phyloP scores from a whole-genome alignment of 2,113 vertebrate species.

The Podocnemis expansa region DNA sequence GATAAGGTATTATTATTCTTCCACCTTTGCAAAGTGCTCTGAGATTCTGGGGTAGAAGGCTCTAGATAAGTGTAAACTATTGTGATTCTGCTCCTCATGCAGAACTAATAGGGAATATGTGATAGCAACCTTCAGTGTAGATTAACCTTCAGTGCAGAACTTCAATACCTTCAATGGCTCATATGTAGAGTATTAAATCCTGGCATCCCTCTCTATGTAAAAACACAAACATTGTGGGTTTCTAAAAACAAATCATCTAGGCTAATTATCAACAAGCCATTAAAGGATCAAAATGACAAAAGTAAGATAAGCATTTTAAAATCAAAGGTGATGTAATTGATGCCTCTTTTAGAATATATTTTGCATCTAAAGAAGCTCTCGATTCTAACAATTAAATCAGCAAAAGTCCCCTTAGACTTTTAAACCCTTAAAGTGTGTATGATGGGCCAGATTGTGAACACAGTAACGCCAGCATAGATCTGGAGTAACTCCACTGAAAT shows the following conservation, averaged over 20 bases:
- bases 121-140: conserved; percentile 56
- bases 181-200: conserved; percentile 49
- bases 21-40: background rate
- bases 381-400: background rate
- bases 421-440: background rate
- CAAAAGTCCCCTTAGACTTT: background rate
- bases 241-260: background rate
- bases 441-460: conserved; percentile 12
- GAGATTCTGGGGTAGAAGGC: conserved; percentile 4
- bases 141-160: conserved; percentile 52
- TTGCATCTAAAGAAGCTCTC: background rate
- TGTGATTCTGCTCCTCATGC: conserved; percentile 67
- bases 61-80: conserved; percentile 62
- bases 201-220: conserved; percentile 51
- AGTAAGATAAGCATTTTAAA: background rate
- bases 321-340: background rate
- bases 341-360: background rate
- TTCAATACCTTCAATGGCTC: conserved; percentile 46
- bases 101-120: conserved; percentile 62
- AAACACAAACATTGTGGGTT: conserved; percentile 34
- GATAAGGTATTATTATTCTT: conserved; percentile 32
- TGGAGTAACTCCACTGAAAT: background rate
- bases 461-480: background rate
- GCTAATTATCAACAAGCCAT: background rate
- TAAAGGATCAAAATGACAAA: background rate